These are phyloP conservation scores for Heliopora coerulea DNA, from an alignment of 92 coral and sea anemone species.

Conservation along the genomic window DNA sequence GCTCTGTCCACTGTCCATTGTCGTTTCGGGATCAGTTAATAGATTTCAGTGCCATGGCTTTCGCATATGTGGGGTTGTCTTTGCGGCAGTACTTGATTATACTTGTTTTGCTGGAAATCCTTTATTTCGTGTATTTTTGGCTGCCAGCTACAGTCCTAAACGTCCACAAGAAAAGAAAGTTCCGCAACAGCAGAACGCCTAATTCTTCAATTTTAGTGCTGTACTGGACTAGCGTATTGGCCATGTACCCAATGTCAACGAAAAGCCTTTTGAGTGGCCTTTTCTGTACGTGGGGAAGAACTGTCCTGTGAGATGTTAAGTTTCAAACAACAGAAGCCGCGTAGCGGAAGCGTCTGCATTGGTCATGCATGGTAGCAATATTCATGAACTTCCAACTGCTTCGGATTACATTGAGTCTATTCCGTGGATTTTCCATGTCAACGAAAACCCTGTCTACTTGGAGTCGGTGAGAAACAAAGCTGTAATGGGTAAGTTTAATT, in stretches of 20 bases:
- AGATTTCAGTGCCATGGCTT: no score
- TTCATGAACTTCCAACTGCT: conserved; percentile 66
- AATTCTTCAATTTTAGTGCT: background rate
- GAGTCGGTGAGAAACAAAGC: conserved; percentile 59
- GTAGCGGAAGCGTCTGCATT: conserved; percentile 81
- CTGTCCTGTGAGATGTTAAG: conserved; percentile 85
- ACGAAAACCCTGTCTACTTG: conserved; percentile 87
- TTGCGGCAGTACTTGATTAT: no score
- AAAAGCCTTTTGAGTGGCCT: conserved; percentile 57
- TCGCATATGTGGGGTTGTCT: no score
- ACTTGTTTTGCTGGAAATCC: background rate
- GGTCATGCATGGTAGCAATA: conserved; percentile 84
- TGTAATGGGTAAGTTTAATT: conserved; percentile 76
- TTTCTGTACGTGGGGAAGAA: conserved; percentile 84
- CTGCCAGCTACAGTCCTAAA: no score
- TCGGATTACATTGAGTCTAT: conserved; percentile 48
- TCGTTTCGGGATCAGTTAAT: no score
- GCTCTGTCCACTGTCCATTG: no score
- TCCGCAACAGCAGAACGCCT: no score
- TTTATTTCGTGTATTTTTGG: background rate
- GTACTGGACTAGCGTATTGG: background rate
- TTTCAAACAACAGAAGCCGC: conserved; percentile 69
- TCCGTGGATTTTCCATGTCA: conserved; percentile 91
- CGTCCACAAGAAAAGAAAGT: no score
- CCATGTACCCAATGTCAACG: background rate